phyloP scores from a whole-genome alignment of 2,113 vertebrate genomes.

The Oryzias melastigma region DNA sequence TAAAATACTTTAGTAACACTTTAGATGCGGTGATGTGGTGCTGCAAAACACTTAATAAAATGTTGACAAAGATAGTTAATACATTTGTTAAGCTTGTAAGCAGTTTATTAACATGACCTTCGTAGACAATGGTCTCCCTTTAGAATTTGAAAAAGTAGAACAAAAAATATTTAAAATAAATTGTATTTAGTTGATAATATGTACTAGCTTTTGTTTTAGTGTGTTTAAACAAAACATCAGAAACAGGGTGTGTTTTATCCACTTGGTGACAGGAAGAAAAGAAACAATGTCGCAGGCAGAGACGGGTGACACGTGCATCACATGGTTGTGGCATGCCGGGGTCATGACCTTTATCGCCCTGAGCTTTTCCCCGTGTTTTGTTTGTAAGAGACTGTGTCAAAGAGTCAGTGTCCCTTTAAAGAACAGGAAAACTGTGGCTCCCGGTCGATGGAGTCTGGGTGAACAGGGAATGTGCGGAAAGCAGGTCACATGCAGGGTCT shows the following conservation, averaged over 20 bases:
- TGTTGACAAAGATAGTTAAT: too few species aligned
- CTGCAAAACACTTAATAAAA: too few species aligned
- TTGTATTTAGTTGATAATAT: too few species aligned
- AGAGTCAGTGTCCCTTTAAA: slow-evolving; percentile 40
- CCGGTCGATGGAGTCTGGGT: slow-evolving; percentile 51
- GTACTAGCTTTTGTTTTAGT: too few species aligned
- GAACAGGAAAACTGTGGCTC: slow-evolving; percentile 65
- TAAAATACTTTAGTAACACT: too few species aligned
- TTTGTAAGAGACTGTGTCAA: slow-evolving; percentile 39
- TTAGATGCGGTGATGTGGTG: too few species aligned
- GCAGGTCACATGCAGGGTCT: slow-evolving; percentile 81
- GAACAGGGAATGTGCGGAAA: slow-evolving; percentile 82
- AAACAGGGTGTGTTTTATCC: slow-evolving; percentile 25
- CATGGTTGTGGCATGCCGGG: slow-evolving; percentile 76
- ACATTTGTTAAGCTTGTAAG: too few species aligned
- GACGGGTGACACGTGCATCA: slow-evolving; percentile 83
- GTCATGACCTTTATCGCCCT: slow-evolving; percentile 54
- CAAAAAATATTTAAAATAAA: too few species aligned
- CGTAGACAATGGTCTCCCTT: too few species aligned
- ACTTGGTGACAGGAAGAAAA: slow-evolving; percentile 57
- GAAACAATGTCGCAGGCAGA: slow-evolving; percentile 66
- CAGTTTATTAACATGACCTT: too few species aligned
- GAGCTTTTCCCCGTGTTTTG: slow-evolving; percentile 17
- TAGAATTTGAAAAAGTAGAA: too few species aligned
- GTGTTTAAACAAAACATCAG: neutral